Percentiles rank a stretch among this genome's conserved stretches.
phyloP scores from a whole-genome alignment of 1,140 invertebrate genomes.

The Polyergus mexicanus region DNA sequence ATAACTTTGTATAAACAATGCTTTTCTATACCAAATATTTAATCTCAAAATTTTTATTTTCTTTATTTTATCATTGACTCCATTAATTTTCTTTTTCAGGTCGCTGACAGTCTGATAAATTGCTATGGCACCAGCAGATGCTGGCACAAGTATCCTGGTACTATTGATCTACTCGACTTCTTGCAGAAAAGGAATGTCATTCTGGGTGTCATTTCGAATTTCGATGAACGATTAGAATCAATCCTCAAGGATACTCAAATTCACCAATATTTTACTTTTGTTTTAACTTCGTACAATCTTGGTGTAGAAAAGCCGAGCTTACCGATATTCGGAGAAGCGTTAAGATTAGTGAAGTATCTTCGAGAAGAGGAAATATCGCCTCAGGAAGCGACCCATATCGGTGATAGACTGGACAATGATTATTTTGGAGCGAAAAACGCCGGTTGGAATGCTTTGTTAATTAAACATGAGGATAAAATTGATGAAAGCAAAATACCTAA shows the following conservation, averaged over 20 bases:
- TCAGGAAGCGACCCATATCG: constrained; percentile 92
- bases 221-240: constrained; percentile 92
- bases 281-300: constrained; percentile 91
- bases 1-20: too few relatives aligned
- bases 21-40: neutral
- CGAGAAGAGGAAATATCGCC: constrained; percentile 82
- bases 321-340: constrained; percentile 91
- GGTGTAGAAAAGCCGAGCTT: constrained; percentile 92
- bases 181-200: constrained; percentile 86
- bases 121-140: constrained; percentile 89
- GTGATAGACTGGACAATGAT: constrained; percentile 92
- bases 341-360: constrained; percentile 84
- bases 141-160: constrained; percentile 91
- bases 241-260: constrained; percentile 90
- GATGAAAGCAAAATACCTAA: constrained; percentile 41
- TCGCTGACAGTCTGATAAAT: constrained; percentile 82
- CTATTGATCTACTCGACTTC: constrained; percentile 88
- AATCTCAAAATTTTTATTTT: neutral
- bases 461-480: constrained; percentile 79
- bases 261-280: constrained; percentile 91
- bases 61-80: constrained; percentile 66
- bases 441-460: constrained; percentile 92
- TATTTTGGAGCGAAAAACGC: constrained; percentile 91
- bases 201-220: constrained; percentile 95
- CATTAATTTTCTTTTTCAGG: constrained; percentile 70